Evolutionary conservation across 2,888 invertebrate species (phyloP).

Genomic region (Ophion slaviceki): DNA sequence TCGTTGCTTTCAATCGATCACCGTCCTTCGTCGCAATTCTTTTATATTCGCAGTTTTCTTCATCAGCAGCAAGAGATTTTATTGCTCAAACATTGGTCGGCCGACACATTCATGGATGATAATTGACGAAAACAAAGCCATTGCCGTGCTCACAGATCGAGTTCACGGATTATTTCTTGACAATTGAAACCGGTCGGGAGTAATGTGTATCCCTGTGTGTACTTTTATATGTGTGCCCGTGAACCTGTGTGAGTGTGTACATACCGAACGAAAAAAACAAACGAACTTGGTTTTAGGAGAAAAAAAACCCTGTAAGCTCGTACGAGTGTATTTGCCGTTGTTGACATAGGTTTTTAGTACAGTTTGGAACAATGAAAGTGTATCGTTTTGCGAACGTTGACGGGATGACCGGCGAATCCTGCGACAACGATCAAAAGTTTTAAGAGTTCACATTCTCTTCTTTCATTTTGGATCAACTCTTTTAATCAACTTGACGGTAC

Average conservation of each 20-base stretch:
- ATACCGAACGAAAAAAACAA: constrained; percentile 6
- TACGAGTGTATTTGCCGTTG: constrained; percentile 18
- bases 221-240: not conserved
- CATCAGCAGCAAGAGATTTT: constrained; percentile 47
- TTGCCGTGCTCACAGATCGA: constrained; percentile 15
- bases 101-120: constrained; percentile 68
- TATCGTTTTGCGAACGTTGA: constrained; percentile 28
- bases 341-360: constrained; percentile 8
- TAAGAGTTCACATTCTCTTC: not conserved
- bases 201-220: constrained; percentile 7
- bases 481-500: constrained; percentile 29
- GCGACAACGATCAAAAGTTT: constrained; percentile 40
- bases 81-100: constrained; percentile 70
- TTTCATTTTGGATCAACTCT: constrained; percentile 6
- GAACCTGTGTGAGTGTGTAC: not conserved
- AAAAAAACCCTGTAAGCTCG: not conserved
- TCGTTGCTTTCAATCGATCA: constrained; percentile 10
- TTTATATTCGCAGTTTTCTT: constrained; percentile 26
- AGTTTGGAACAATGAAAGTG: constrained; percentile 29
- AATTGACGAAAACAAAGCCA: constrained; percentile 59
- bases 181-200: constrained; percentile 30
- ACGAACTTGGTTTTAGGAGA: not conserved
- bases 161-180: constrained; percentile 48
- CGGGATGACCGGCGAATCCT: constrained; percentile 48
- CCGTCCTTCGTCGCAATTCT: constrained; percentile 10